Percentiles rank a stretch among this genome's conserved stretches.
Evolutionary conservation across 2,888 invertebrate genomes (phyloP).

Genomic region (Tinea semifulvella): DNA sequence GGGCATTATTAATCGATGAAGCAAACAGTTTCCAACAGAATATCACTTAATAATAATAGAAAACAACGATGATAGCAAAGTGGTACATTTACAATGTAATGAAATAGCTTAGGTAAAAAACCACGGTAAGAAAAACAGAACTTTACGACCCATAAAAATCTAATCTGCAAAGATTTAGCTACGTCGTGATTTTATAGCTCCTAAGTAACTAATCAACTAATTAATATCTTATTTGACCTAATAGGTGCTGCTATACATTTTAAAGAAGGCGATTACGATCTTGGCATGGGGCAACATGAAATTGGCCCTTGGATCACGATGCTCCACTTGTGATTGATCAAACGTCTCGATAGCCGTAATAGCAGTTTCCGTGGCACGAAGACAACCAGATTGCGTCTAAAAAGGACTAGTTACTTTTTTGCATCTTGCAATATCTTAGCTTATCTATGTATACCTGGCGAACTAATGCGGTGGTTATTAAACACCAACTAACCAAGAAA

Average conservation of each 20-base stretch:
- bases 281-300: conserved; percentile 6
- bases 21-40: too few relatives aligned
- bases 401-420: too few relatives aligned
- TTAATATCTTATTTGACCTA: conserved; percentile 2
- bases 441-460: too few relatives aligned
- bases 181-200: neutral
- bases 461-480: too few relatives aligned
- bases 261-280: neutral
- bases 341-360: conserved; percentile 5
- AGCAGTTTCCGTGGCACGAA: conserved; percentile 1
- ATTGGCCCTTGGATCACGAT: conserved; percentile 9
- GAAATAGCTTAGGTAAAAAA: neutral
- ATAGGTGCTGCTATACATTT: neutral
- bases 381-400: too few relatives aligned
- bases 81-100: neutral
- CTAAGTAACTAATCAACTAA: conserved; percentile 5
- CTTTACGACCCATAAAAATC: conserved; percentile 7
- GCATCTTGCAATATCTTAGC: too few relatives aligned
- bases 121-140: neutral
- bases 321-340: conserved; percentile 4
- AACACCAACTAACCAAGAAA: too few relatives aligned
- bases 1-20: too few relatives aligned
- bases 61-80: neutral
- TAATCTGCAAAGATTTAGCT: conserved; percentile 1
- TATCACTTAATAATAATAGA: too few relatives aligned